Percentiles rank a stretch among this genome's conserved stretches.
These are phyloP conservation scores for Mystacides longicornis DNA, from an alignment of 2,888 invertebrate genomes.

Conservation along the genomic window DNA sequence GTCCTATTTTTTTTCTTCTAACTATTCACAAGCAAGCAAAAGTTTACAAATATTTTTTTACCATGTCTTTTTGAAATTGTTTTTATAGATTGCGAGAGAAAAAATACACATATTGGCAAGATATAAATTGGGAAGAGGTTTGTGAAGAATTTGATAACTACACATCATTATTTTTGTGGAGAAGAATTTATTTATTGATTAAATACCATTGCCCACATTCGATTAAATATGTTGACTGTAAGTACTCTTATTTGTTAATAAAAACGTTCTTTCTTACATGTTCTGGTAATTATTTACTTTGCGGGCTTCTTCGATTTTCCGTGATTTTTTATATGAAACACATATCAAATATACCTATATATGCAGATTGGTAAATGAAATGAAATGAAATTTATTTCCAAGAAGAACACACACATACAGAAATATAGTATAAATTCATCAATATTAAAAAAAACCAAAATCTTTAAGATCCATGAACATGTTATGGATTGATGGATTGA, in stretches of 20 bases:
- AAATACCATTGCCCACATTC: neutral
- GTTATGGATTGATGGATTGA: too few species aligned
- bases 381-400: too few species aligned
- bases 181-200: slow-evolving; percentile 3
- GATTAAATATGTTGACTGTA: neutral
- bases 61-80: neutral
- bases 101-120: slow-evolving; percentile 14
- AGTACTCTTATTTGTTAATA: neutral
- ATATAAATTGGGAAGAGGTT: slow-evolving; percentile 12
- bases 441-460: too few species aligned
- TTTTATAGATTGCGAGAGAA: slow-evolving; percentile 6
- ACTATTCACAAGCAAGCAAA: neutral
- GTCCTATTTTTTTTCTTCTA: neutral
- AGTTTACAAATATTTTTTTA: neutral
- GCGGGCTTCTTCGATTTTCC: too few species aligned
- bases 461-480: too few species aligned
- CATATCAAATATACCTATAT: too few species aligned
- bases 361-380: too few species aligned
- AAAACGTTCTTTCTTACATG: neutral
- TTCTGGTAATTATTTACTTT: too few species aligned
- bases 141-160: slow-evolving; percentile 8
- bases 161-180: slow-evolving; percentile 12
- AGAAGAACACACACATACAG: too few species aligned
- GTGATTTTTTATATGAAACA: too few species aligned
- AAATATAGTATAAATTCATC: too few species aligned